Evolutionary conservation across 2,113 vertebrate species (phyloP).

Genomic region (Myrmophylax atrothorax): DNA sequence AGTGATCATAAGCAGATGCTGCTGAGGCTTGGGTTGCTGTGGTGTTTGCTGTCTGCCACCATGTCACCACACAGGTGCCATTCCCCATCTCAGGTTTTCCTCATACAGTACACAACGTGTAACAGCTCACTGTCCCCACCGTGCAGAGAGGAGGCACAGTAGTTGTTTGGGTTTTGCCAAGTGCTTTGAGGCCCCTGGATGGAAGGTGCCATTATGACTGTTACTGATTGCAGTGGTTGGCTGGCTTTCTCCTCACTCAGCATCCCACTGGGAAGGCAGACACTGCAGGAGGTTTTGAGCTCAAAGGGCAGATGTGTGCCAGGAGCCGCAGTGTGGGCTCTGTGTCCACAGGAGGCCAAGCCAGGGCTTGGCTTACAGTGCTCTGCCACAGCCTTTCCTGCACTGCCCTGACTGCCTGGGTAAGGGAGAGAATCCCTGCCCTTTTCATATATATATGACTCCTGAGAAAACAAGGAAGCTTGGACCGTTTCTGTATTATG

Average conservation of each 20-base stretch:
- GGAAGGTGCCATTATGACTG: background rate
- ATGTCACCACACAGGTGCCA: rapidly evolving
- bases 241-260: background rate
- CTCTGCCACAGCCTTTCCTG: background rate
- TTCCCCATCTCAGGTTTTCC: background rate
- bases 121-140: background rate
- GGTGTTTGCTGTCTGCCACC: background rate
- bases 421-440: background rate
- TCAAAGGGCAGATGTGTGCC: background rate
- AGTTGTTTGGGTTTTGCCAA: background rate
- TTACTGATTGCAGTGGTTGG: rapidly evolving
- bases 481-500: background rate
- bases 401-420: background rate
- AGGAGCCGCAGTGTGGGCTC: background rate
- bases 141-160: rapidly evolving
- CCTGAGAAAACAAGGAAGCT: slow-evolving; percentile 22
- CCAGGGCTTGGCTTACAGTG: background rate
- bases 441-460: background rate
- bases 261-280: background rate
- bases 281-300: background rate
- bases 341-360: background rate
- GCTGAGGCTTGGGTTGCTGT: background rate
- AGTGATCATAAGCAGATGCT: slow-evolving; percentile 1
- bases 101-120: rapidly evolving
- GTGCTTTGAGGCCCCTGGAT: background rate